phyloP scores from a whole-genome alignment of 2,888 invertebrate species.

The Trichogramma dendrolimi region DNA sequence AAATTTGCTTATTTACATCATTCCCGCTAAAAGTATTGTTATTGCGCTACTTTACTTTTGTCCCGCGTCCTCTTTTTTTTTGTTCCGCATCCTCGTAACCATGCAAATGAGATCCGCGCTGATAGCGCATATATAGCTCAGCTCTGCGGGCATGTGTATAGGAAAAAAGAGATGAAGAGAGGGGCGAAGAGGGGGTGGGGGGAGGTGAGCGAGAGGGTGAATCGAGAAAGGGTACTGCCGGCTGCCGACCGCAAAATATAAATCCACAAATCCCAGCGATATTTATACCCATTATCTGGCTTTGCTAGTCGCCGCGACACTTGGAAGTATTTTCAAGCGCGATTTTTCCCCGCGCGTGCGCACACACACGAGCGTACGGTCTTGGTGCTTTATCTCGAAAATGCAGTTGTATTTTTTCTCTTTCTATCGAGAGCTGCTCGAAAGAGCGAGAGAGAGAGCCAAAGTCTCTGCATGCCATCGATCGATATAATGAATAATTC shows the following conservation, averaged over 20 bases:
- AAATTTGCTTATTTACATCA: no score
- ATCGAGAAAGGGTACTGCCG: background rate
- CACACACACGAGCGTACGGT: no score
- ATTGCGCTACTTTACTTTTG: slow-evolving; percentile 23
- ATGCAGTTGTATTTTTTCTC: no score
- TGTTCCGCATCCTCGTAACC: slow-evolving; percentile 26
- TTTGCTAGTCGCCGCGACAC: slow-evolving; percentile 24
- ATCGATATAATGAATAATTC: slow-evolving; percentile 12
- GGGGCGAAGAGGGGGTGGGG: no score
- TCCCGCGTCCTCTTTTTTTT: slow-evolving; percentile 19
- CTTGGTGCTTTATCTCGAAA: no score
- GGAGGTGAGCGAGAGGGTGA: no score
- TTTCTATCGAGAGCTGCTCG: no score
- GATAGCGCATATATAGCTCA: slow-evolving; percentile 34
- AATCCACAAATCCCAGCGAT: slow-evolving; percentile 46
- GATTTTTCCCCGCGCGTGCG: background rate
- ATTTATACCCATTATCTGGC: slow-evolving; percentile 48
- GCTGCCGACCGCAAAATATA: slow-evolving; percentile 41
- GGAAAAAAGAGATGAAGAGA: no score
- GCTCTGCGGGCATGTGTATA: no score
- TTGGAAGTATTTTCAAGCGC: slow-evolving; percentile 28
- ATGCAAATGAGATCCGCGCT: slow-evolving; percentile 48
- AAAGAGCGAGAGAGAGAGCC: background rate
- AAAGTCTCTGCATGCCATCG: slow-evolving; percentile 1
- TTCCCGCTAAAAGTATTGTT: no score